Percentiles rank a stretch among this genome's conserved stretches.
Conservation (phyloP, 2,113 vertebrate genomes). For the Hemiscyllium ocellatum region DNA sequence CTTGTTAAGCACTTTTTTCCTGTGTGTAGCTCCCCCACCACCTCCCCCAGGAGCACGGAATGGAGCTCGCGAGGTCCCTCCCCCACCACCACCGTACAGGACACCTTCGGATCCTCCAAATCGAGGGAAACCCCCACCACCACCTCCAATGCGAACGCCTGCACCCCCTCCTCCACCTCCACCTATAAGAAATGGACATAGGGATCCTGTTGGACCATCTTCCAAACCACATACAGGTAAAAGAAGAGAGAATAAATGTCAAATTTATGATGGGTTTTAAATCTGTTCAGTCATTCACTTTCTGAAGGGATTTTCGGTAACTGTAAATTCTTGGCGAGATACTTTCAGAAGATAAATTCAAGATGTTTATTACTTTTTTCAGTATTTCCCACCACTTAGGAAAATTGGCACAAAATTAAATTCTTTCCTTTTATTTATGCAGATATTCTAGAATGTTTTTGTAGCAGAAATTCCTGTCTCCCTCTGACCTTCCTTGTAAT, state of each 20-base stretch:
- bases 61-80: slow-evolving; percentile 72
- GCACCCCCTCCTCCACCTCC: slow-evolving; percentile 78
- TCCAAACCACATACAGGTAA: slow-evolving; percentile 73
- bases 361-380: background rate
- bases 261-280: background rate
- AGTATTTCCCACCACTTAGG: background rate
- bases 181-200: slow-evolving; percentile 81
- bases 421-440: background rate
- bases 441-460: background rate
- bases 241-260: slow-evolving; percentile 35
- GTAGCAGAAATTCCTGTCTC: background rate
- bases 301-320: background rate
- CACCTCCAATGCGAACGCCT: slow-evolving; percentile 65
- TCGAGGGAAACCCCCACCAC: slow-evolving; percentile 71
- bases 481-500: background rate
- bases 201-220: slow-evolving; percentile 62
- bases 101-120: slow-evolving; percentile 61
- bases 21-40: slow-evolving; percentile 60
- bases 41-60: slow-evolving; percentile 63
- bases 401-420: background rate
- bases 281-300: background rate
- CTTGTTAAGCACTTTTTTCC: slow-evolving; percentile 17
- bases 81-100: slow-evolving; percentile 75
- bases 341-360: background rate
- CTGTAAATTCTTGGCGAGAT: background rate